Percentiles rank a stretch among this genome's conserved stretches.
phyloP scores from a whole-genome alignment of 2,113 vertebrate genomes.

The Siniperca chuatsi region DNA sequence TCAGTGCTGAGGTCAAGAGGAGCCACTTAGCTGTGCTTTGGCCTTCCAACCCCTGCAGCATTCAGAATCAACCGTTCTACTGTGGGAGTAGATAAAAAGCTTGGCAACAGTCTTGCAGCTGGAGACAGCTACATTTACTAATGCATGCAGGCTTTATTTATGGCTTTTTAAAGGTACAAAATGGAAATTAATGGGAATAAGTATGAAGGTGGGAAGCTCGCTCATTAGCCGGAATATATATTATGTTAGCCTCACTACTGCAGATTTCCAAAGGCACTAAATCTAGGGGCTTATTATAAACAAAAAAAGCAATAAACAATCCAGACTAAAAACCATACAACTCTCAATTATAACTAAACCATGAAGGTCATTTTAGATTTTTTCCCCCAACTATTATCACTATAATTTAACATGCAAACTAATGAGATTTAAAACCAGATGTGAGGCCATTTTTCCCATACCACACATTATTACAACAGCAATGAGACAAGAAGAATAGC shows the following conservation, averaged over 20 bases:
- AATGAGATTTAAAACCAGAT: conserved; percentile 40
- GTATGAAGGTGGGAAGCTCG: conserved; percentile 53
- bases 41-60: conserved; percentile 72
- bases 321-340: conserved; percentile 30
- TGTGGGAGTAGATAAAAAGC: conserved; percentile 71
- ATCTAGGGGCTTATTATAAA: conserved; percentile 24
- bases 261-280: conserved; percentile 42
- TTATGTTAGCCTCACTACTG: conserved; percentile 47
- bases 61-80: conserved; percentile 69
- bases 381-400: background rate
- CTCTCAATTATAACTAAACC: conserved; percentile 37
- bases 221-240: conserved; percentile 60
- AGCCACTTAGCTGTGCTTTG: conserved; percentile 81
- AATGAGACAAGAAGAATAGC: conserved; percentile 26
- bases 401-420: conserved; percentile 19
- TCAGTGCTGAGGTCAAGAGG: conserved; percentile 80
- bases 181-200: conserved; percentile 62
- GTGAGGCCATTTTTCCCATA: background rate
- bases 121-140: conserved; percentile 55
- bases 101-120: conserved; percentile 64
- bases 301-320: conserved; percentile 59
- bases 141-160: conserved; percentile 64
- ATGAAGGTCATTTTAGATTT: conserved; percentile 16
- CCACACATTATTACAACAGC: conserved; percentile 22
- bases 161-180: conserved; percentile 66